Evolutionary conservation across 2,888 invertebrate genomes (phyloP).

Genomic region (Taenaris catops): DNA sequence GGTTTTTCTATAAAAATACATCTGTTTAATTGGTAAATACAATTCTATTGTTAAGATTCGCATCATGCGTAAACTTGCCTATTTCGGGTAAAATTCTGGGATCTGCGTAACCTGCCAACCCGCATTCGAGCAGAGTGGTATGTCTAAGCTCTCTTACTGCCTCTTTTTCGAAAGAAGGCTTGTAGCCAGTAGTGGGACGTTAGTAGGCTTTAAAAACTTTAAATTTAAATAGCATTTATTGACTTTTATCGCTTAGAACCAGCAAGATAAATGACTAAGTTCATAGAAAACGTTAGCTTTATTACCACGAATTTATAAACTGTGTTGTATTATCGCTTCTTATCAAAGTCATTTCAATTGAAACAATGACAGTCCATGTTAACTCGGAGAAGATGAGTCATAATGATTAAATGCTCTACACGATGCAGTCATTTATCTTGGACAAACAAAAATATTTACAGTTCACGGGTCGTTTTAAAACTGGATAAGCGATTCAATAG

Average conservation of each 20-base stretch:
- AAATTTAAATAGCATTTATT: too few relatives aligned
- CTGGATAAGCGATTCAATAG: neutral
- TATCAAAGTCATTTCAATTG: conserved; percentile 1
- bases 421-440: neutral
- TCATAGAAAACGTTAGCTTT: neutral
- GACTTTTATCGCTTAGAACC: too few relatives aligned
- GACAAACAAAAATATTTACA: conserved; percentile 8
- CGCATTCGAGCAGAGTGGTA: neutral
- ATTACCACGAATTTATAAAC: neutral
- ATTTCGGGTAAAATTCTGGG: too few relatives aligned
- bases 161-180: too few relatives aligned
- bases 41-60: too few relatives aligned
- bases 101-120: conserved; percentile 1
- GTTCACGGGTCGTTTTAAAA: conserved; percentile 1
- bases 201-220: too few relatives aligned
- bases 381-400: conserved; percentile 1
- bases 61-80: too few relatives aligned
- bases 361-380: conserved; percentile 1
- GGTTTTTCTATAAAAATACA: too few relatives aligned
- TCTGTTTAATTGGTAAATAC: too few relatives aligned
- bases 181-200: too few relatives aligned
- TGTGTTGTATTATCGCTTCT: neutral
- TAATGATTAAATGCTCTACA: neutral
- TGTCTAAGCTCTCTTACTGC: neutral
- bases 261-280: too few relatives aligned